Percentiles rank a stretch among this genome's conserved stretches.
phyloP scores from a whole-genome alignment of 2,888 invertebrate species.

The Drosophila anomelani region DNA sequence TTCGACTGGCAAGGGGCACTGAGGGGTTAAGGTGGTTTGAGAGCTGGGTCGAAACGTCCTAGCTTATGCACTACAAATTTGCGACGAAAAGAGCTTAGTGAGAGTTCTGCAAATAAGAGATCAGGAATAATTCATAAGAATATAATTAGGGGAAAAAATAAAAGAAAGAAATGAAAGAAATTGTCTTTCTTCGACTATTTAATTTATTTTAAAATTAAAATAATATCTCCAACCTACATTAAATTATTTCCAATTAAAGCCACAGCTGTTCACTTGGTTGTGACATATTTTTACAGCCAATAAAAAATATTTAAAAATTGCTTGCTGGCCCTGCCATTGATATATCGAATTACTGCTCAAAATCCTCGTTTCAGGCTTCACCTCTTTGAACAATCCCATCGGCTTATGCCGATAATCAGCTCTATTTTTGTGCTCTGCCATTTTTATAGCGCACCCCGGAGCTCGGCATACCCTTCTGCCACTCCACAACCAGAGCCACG shows the following conservation, averaged over 20 bases:
- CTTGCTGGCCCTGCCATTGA: neutral
- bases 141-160: neutral
- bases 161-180: neutral
- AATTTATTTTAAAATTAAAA: neutral
- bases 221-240: neutral
- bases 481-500: neutral
- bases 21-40: slow-evolving; percentile 28
- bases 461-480: slow-evolving; percentile 13
- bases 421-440: slow-evolving; percentile 24
- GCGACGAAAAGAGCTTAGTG: slow-evolving; percentile 10
- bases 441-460: slow-evolving; percentile 19
- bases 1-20: slow-evolving; percentile 49
- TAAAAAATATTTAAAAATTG: neutral
- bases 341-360: slow-evolving; percentile 19
- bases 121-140: slow-evolving; percentile 20
- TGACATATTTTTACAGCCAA: neutral
- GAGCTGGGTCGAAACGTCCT: slow-evolving; percentile 44
- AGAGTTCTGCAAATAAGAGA: neutral
- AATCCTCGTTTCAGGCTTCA: slow-evolving; percentile 5
- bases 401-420: slow-evolving; percentile 25
- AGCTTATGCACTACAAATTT: slow-evolving; percentile 72
- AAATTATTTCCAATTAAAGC: neutral
- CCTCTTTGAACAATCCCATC: slow-evolving; percentile 27
- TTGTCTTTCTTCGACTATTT: neutral
- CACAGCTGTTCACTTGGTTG: neutral